These are phyloP conservation scores for Drosophila setosimentum DNA, from an alignment of 2,888 invertebrate genomes.

Conservation along the genomic window DNA sequence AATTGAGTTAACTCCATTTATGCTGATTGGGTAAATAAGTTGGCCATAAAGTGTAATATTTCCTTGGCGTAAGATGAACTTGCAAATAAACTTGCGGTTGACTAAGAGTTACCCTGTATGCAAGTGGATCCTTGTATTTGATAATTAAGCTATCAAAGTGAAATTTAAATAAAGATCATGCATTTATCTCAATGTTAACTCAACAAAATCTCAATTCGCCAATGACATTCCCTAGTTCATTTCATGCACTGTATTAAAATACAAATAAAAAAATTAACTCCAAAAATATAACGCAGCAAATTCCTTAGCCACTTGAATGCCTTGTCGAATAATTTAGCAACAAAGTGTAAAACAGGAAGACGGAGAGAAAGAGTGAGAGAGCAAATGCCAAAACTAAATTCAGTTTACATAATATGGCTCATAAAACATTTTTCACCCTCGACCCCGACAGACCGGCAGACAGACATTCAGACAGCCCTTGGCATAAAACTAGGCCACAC, in stretches of 20 bases:
- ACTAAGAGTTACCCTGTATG: not conserved
- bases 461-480: not conserved
- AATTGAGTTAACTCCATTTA: constrained; percentile 13
- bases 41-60: not conserved
- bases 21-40: not conserved
- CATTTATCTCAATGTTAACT: not conserved
- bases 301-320: constrained; percentile 50
- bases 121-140: not conserved
- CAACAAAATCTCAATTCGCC: not conserved
- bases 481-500: constrained; percentile 72
- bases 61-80: not conserved
- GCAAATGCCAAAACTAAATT: constrained; percentile 73
- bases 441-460: constrained; percentile 1
- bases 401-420: constrained; percentile 78
- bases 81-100: too few relatives aligned
- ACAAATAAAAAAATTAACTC: constrained; percentile 11
- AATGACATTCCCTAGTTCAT: not conserved
- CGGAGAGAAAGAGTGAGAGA: not conserved
- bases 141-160: not conserved
- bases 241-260: constrained; percentile 6
- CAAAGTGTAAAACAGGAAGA: constrained; percentile 37
- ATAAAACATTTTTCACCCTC: constrained; percentile 75
- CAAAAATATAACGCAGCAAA: constrained; percentile 23
- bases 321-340: constrained; percentile 55
- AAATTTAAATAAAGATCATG: not conserved